Evolutionary conservation across 2,888 invertebrate genomes (phyloP), one percentile per base, ranked within the genome.

Genomic region (Lycia hirtaria): DNA sequence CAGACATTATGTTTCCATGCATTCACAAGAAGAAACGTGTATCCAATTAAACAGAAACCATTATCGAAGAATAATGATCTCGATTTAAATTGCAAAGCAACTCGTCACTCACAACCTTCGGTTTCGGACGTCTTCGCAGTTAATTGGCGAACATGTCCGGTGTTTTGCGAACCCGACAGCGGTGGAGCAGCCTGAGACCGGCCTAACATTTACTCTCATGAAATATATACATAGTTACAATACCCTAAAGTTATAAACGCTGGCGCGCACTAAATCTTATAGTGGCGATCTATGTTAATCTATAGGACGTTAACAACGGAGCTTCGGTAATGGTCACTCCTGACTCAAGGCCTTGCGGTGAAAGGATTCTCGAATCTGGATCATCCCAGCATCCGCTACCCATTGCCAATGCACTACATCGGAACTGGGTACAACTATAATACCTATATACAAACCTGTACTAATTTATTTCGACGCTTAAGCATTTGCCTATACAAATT

Each of bases 321-420:
- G 78, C 78, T 78, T 78, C 76, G 80, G 83, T 88, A 88, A 87
- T 87, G 89, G 90, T 83, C 89, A 86, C 78, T 83, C 80, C 80
- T 81, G 80, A 75, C 80, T 85, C 91, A 91, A 92, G 91, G 91
- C 85, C 86, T 80, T 67, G 56, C 72, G 75, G 91, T 90, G 91
- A 92, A 92, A 91, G 91, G 91, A 88, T 82, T 69, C 77, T 75
- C 76, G 83, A 83, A 91, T 89, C 90, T 90, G 90, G 89, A 90
- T 87, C 91, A 88, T 91, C 91, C 81, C 76, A 78, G 80, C 71
- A 73, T 80, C 61, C 60, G 50, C 58, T 57, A 63, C 57, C 58
- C 62, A 48, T 60, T 62, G 59, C 58, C 33, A 48, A 55, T 52
- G 51, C 30, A 51, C 10, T 44, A 17, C 38, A 7, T 5, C 12